Conservation (phyloP, 2,113 vertebrate genomes). For the Pluvianellus socialis region DNA sequence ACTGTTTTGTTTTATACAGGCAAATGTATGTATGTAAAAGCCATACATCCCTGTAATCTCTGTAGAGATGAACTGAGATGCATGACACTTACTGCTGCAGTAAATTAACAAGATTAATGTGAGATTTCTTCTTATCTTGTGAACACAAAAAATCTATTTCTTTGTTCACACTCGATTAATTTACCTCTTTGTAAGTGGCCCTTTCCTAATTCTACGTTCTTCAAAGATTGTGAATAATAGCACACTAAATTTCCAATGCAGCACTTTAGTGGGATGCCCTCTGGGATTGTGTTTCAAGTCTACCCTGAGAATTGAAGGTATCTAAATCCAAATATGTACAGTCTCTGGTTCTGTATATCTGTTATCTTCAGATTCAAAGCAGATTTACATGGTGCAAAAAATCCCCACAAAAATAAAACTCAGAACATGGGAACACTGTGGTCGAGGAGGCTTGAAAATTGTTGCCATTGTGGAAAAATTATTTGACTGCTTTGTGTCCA, state of each 20-base stretch:
- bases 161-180: conserved; percentile 12
- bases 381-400: not conserved
- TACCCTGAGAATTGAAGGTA: not conserved
- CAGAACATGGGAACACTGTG: not conserved
- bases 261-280: not conserved
- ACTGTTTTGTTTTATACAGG: not conserved
- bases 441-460: not conserved
- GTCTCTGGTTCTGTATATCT: not conserved
- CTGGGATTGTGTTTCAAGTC: not conserved
- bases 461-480: not conserved
- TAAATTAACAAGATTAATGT: conserved; percentile 33
- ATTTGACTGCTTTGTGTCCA: not conserved
- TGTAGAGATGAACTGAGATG: not conserved
- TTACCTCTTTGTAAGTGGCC: not conserved
- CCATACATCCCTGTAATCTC: not conserved
- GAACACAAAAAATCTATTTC: not conserved
- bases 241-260: not conserved
- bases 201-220: not conserved
- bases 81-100: not conserved
- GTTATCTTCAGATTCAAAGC: not conserved
- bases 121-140: not conserved
- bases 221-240: not conserved
- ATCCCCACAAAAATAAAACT: not conserved
- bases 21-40: not conserved
- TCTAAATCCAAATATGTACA: not conserved